Evolutionary conservation across 2,113 vertebrate genomes (phyloP).

Genomic region (crab-eating macaque (Macaca fascicularis)): DNA sequence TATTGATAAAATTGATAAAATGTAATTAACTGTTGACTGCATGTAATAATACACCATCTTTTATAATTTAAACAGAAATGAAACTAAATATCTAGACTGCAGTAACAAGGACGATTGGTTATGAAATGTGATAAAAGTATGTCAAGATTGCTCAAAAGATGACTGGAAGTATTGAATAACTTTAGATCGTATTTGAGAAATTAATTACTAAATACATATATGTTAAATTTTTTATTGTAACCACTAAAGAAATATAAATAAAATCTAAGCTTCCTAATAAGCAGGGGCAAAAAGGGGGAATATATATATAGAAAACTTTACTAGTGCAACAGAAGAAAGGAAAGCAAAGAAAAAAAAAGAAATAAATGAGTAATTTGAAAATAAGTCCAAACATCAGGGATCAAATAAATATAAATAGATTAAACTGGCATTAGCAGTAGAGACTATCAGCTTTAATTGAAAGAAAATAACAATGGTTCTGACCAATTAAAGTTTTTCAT

Average conservation of each 20-base stretch:
- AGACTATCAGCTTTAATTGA: not conserved
- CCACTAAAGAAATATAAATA: slow-evolving; percentile 4
- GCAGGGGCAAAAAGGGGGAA: not conserved
- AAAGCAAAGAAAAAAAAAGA: not conserved
- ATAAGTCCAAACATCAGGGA: not conserved
- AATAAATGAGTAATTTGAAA: not conserved
- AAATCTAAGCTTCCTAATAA: not conserved
- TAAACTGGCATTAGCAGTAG: slow-evolving; percentile 5
- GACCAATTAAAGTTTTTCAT: not conserved
- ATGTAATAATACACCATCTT: not conserved
- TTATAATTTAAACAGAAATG: not conserved
- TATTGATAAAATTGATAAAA: not conserved
- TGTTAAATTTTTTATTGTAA: slow-evolving; percentile 8
- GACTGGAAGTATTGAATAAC: not conserved
- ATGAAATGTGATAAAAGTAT: not conserved
- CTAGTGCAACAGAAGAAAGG: not conserved
- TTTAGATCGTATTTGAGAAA: not conserved
- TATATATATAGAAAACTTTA: not conserved
- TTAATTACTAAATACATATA: not conserved
- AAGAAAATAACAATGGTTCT: not conserved
- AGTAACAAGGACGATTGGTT: not conserved
- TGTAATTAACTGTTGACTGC: not conserved
- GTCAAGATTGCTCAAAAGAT: not conserved
- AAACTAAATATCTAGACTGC: not conserved
- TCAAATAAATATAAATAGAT: slow-evolving; percentile 32